Evolutionary conservation across 2,113 vertebrate genomes (phyloP).

Genomic region (Barnardius zonarius): DNA sequence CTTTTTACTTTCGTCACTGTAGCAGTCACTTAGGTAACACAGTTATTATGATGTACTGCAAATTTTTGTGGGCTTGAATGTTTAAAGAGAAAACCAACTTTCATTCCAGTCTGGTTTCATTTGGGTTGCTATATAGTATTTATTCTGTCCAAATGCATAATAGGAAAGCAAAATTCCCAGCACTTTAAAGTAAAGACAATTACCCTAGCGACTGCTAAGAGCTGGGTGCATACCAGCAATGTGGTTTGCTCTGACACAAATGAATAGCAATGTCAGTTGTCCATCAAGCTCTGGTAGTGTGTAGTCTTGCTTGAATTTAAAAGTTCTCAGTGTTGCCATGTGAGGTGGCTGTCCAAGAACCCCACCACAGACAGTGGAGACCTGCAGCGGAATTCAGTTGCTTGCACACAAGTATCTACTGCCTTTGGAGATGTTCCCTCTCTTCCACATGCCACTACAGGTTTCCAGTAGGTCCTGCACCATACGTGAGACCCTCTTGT

Average conservation of each 20-base stretch:
- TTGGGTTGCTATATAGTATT: conserved; percentile 39
- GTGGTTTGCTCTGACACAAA: neutral
- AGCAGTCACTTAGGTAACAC: conserved; percentile 37
- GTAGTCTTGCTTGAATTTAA: neutral
- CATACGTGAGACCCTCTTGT: neutral
- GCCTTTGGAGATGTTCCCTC: neutral
- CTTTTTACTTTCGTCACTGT: neutral
- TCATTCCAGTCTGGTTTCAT: conserved; percentile 46
- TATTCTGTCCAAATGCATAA: conserved; percentile 56
- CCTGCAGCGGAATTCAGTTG: neutral
- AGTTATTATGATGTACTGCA: conserved; percentile 14
- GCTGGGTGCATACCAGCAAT: neutral
- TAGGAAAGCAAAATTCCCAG: conserved; percentile 45
- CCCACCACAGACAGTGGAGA: neutral
- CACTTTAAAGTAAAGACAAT: conserved; percentile 38
- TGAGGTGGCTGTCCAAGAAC: neutral
- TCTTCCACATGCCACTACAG: neutral
- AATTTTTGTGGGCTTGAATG: conserved; percentile 33
- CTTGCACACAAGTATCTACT: neutral
- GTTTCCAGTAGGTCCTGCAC: neutral
- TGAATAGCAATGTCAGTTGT: neutral
- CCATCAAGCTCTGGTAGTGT: neutral
- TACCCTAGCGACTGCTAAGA: conserved; percentile 23
- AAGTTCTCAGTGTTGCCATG: neutral
- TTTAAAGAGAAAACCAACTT: conserved; percentile 59